phyloP scores from a whole-genome alignment of 2,113 vertebrate species.

The Bufo bufo region DNA sequence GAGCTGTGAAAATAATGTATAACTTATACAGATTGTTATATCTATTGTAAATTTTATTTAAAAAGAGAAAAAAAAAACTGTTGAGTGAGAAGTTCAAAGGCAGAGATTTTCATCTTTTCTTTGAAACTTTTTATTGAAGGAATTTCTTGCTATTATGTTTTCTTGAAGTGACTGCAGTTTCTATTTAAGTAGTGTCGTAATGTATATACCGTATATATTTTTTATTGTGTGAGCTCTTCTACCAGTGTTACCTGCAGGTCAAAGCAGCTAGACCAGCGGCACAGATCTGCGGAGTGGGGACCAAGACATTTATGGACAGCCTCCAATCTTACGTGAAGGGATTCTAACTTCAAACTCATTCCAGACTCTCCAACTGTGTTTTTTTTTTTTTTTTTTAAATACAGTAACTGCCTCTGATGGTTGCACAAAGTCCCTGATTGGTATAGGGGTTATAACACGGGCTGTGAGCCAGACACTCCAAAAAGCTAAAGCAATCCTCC shows the following conservation, averaged over 20 bases:
- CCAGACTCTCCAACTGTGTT: not conserved
- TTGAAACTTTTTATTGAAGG: not conserved
- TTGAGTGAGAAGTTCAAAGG: not conserved
- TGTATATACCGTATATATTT: constrained; percentile 61
- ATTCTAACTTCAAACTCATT: not conserved
- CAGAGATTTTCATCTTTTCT: not conserved
- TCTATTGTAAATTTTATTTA: constrained; percentile 72
- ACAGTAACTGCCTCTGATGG: too few species aligned
- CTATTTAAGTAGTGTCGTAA: constrained; percentile 37
- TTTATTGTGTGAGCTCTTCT: constrained; percentile 71
- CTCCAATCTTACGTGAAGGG: not conserved
- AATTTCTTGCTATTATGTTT: not conserved
- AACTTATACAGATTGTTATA: constrained; percentile 67
- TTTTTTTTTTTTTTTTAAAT: too few species aligned
- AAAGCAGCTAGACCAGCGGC: not conserved
- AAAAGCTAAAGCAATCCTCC: too few species aligned
- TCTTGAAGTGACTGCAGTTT: constrained; percentile 11
- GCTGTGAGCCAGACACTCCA: too few species aligned
- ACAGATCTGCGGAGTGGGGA: not conserved
- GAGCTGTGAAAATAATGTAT: constrained; percentile 51
- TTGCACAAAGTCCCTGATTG: too few species aligned
- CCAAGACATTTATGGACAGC: not conserved
- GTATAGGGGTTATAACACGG: too few species aligned
- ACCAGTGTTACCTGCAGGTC: constrained; percentile 29
- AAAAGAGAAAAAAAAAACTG: constrained; percentile 59